Base-by-base conservation (phyloP, 2,113 vertebrate species). In the Heterotis niloticus region DNA sequence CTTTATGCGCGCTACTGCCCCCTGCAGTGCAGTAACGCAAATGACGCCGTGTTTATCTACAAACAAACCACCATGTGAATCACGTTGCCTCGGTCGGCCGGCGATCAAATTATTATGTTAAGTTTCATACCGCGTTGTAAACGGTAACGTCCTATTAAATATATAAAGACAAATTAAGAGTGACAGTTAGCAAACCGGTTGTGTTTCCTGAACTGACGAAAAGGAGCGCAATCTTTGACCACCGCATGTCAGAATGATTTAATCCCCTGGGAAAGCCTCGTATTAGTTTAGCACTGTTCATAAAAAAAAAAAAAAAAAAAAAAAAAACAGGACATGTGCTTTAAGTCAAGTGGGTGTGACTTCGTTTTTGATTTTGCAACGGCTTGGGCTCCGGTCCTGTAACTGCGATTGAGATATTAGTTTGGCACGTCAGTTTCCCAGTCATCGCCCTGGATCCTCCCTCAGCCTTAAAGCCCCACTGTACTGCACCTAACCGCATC, bases 401-500 rank as follows among this genome's bases (percentile, higher is more conserved):
- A 44, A 44, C 7, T 44, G 34, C 7, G 34, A 44, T 4, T 7
- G 34, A 44, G 34, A 44, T 44, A 7, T 44, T 44, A 2, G 34
- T 44, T n/a, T n/a, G n/a, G n/a, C n/a, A 62, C 12, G 12, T 18
- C 16, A 3, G 34, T 9, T 62, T 75, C 62, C 74, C 74, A 28
- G 74, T 64, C 60, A 75, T 62, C 17, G 74, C 17, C 12, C 24
- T 17, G 16, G 74, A 75, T 75, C 74, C 59, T 64, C 74, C 59
- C 74, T 29, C 26, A 5, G 4, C 20, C 24, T n/a, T 5, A 75
- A n/a, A 44, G 34, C 34, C 2, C 34, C 34, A 44, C 34, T 7
- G 34, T 44, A 44, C 34, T 17, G 24, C 18, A 18, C 17, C 10
- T 10, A 13, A 59, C 54, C 59, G 57, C 52, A 26, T 5, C 13